Base-by-base conservation (phyloP, 1,140 invertebrate genomes). In the Lerema accius region DNA sequence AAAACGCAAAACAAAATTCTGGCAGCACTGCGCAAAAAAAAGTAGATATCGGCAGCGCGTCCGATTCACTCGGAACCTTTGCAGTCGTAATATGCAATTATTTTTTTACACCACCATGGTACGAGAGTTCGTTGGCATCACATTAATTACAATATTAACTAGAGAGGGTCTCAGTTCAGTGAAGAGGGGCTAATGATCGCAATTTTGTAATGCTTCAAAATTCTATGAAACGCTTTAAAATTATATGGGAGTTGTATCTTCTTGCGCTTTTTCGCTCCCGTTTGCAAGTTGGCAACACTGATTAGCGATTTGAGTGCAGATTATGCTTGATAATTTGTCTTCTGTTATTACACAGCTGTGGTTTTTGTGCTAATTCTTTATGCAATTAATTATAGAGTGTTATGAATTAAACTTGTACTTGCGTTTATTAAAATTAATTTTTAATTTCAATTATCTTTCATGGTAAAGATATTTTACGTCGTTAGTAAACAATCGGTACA, bases 91-190 rank as follows among this genome's bases (percentile, higher is more conserved):
- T 77, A 67, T 76, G 69, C 76, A 82, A 65, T 65, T 78, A 82
- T 75, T 80, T 78, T 80, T 80, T 80, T 78, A 82, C 71, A 76
- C 68, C 67, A 63, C 66, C 67, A 67, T 56, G 53, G 63, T 50
- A 68, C 73, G 61, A 58, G 65, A 78, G 78, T 80, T 80, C 79
- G 73, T 61, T 49, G 74, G 39, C 77, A 69, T 69, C 64, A 51
- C 62, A 60, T 67, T 82, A 82, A 84, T 84, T 80, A 76, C 69
- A 76, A 82, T 82, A 80, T 79, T 76, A 80, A 78, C 77, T 59
- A 73, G 74, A 63, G 63, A 63, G 69, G 67, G 82, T 71, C 67
- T 65, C 70, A 75, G 69, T 73, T 82, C 73, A 79, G 78, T 79
- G 51, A 56, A 56, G 51, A 56, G 51, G 9, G 51, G 51, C 51